These are phyloP conservation scores for Theonella swinhoei DNA, from an alignment of 37 sponge, comb jelly and placozoan species.

Conservation along the genomic window DNA sequence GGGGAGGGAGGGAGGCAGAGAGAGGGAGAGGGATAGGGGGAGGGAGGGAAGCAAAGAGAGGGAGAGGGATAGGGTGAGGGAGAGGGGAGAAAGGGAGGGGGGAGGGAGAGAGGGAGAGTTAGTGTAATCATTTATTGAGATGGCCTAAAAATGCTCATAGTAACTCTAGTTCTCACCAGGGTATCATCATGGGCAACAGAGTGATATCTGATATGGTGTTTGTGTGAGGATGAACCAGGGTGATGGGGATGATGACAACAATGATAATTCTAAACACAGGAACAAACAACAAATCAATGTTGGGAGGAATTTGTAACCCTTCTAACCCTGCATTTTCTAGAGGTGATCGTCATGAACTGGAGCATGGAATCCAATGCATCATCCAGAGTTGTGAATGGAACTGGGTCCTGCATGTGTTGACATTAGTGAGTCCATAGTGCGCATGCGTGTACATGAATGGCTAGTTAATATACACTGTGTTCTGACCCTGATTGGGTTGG, in stretches of 20 bases:
- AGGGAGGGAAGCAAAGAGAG: too few relatives aligned
- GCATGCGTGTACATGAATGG: neutral
- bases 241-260: constrained; percentile 20
- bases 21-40: too few relatives aligned
- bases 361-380: constrained; percentile 70
- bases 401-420: constrained; percentile 52
- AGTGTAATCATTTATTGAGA: too few relatives aligned
- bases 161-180: too few relatives aligned
- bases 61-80: too few relatives aligned
- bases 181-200: too few relatives aligned
- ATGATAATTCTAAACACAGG: constrained; percentile 54
- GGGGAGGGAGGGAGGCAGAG: too few relatives aligned
- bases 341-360: constrained; percentile 60
- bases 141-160: too few relatives aligned
- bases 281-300: neutral
- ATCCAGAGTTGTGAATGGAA: constrained; percentile 63
- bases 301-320: too few relatives aligned
- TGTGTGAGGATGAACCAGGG: constrained; percentile 6
- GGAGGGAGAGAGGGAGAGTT: too few relatives aligned
- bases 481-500: constrained; percentile 23
- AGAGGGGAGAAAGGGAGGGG: too few relatives aligned
- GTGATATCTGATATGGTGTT: constrained; percentile 47
- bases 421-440: constrained; percentile 3
- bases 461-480: neutral
- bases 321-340: constrained; percentile 73